Base-by-base conservation (phyloP, 1,140 invertebrate species). In the Agrilus planipennis region DNA sequence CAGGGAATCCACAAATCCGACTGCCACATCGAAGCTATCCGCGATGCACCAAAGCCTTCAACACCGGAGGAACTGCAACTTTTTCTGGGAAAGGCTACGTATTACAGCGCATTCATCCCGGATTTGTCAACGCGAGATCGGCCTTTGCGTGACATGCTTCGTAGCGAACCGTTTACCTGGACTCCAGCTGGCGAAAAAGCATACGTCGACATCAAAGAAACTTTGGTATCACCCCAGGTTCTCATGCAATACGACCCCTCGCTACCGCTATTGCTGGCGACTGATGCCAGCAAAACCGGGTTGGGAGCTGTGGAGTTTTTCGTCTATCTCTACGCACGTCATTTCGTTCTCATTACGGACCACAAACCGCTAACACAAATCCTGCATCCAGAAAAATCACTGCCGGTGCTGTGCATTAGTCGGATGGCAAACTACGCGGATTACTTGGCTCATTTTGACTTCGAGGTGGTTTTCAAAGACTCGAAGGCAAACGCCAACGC, bases 1-100 rank as follows among this genome's bases (percentile, higher is more conserved):
- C 47, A 61, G 20, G 56, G 60, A 4, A 42, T 67, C 0, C 50
- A 54, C 18, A 57, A 58, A 44, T 48, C 58, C 20, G 48, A 50
- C 15, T 50, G 50, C n/a, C n/a, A 62, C 45, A 38, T 58, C 1
- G 20, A 49, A 45, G 53, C 53, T 5, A 49, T 63, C 34, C 11
- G 10, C 29, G 36, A 59, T 28, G 41, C 31, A 39, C 15, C 34
- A 18, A 38, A n/a, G 46, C 40, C 7, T 16, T 46, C 16, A 12
- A 22, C 40, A 37, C 18, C 34, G 9, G 40, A 27, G 7, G 32
- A 34, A 16, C 19, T 34, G 4, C 16, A 14, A 16, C 19, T 14
- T 4, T 34, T 34, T n/a, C 16, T 34, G 4, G 32, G 15, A 18
- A 34, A 11, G 4, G 14, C 32, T 17, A 3, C 14, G 3, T 34